These are phyloP conservation scores for Apogon talboti DNA, from an alignment of 2,797 vertebrate genomes.

Conservation along the genomic window DNA sequence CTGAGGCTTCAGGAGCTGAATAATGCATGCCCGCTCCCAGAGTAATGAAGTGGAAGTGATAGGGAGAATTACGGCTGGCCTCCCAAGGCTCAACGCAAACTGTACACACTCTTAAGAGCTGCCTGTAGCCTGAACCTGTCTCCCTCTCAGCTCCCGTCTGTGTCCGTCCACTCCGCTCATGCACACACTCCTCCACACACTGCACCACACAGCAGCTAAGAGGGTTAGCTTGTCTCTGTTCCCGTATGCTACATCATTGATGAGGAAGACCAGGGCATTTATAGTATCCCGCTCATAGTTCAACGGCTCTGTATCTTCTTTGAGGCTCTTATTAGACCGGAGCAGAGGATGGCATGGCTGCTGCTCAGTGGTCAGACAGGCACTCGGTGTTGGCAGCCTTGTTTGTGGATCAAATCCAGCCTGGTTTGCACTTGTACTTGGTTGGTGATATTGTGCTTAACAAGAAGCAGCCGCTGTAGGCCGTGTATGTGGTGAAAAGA, in stretches of 20 bases:
- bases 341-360: conserved; percentile 46
- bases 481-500: conserved; percentile 41
- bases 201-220: conserved; percentile 65
- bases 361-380: conserved; percentile 56
- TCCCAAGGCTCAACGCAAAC: conserved; percentile 81
- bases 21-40: conserved; percentile 82
- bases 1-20: conserved; percentile 77
- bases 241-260: conserved; percentile 80
- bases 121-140: conserved; percentile 70
- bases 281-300: conserved; percentile 68
- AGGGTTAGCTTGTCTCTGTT: conserved; percentile 82
- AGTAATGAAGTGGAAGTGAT: conserved; percentile 87
- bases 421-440: conserved; percentile 53
- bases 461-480: conserved; percentile 39
- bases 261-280: conserved; percentile 78
- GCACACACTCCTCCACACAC: conserved; percentile 20
- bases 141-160: conserved; percentile 61
- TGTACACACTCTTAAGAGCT: conserved; percentile 84
- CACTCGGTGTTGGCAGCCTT: conserved; percentile 62
- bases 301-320: conserved; percentile 53
- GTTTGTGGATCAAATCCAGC: conserved; percentile 61
- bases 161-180: conserved; percentile 42
- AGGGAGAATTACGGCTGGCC: conserved; percentile 79
- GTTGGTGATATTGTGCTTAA: conserved; percentile 47
- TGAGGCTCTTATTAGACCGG: conserved; percentile 49